Conservation (phyloP, 2,888 invertebrate species). For the Tipula helvola region DNA sequence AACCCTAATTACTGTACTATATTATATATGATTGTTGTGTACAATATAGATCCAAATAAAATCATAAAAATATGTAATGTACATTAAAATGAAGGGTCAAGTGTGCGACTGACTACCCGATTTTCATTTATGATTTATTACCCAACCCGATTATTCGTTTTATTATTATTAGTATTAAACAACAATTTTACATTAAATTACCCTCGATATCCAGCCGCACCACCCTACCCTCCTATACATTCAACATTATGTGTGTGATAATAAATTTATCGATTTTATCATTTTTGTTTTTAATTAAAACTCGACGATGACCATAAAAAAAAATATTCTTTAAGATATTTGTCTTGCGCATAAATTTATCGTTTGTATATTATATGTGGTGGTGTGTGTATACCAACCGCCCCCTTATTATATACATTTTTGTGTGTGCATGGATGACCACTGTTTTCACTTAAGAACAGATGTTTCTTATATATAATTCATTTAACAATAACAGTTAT, state of each 20-base stretch:
- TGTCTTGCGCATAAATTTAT: not conserved
- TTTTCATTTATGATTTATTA: conserved; percentile 6
- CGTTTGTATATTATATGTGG: not conserved
- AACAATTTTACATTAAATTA: not conserved
- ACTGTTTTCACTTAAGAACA: conserved; percentile 9
- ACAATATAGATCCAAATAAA: not conserved
- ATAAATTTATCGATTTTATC: conserved; percentile 4
- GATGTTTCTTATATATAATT: not conserved
- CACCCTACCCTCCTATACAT: not conserved
- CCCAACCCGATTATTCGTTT: not conserved
- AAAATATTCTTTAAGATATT: not conserved
- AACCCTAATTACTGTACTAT: not conserved
- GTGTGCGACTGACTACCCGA: conserved; percentile 5
- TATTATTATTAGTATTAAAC: not conserved
- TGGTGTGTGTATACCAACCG: not conserved
- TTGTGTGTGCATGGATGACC: conserved; percentile 1
- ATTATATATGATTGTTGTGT: not conserved
- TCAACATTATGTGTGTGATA: not conserved
- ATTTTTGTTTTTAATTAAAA: not conserved
- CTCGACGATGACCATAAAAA: not conserved
- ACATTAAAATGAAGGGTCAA: conserved; percentile 5
- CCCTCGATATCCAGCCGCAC: not conserved
- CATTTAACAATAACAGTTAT: conserved; percentile 8
- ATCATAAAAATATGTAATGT: not conserved
- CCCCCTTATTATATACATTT: not conserved